Percentiles rank a stretch among this genome's conserved stretches.
Conservation (phyloP, 2,888 invertebrate species). For the Buathra laborator region DNA sequence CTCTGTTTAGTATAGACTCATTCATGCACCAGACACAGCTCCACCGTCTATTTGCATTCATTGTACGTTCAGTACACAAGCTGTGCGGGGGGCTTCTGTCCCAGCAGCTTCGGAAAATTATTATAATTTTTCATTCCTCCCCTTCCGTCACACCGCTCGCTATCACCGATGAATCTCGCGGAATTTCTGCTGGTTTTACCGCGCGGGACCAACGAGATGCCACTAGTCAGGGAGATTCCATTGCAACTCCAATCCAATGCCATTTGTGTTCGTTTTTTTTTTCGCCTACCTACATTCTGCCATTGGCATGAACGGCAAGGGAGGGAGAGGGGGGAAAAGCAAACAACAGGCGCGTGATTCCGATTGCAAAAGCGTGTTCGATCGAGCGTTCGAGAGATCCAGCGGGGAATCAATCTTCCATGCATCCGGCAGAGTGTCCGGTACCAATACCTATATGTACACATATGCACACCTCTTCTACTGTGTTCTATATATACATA, state of each 20-base stretch:
- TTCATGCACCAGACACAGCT: constrained; percentile 34
- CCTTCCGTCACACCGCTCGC: background rate
- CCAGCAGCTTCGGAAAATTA: constrained; percentile 9
- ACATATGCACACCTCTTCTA: constrained; percentile 29
- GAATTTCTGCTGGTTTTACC: background rate
- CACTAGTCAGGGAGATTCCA: background rate
- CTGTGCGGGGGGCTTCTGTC: background rate
- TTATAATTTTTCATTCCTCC: background rate
- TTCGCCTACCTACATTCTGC: constrained; percentile 2
- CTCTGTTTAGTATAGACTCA: constrained; percentile 52
- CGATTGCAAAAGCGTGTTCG: constrained; percentile 72
- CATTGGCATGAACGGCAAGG: background rate
- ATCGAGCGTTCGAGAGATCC: constrained; percentile 72
- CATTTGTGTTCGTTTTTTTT: constrained; percentile 24
- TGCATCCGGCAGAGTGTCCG: constrained; percentile 70
- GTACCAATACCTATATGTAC: constrained; percentile 42
- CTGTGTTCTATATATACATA: background rate
- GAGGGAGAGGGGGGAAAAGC: constrained; percentile 36
- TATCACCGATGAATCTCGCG: background rate
- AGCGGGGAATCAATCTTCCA: constrained; percentile 72
- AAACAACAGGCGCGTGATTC: constrained; percentile 68
- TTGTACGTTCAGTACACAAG: background rate
- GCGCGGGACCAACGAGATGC: background rate
- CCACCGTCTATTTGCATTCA: constrained; percentile 8
- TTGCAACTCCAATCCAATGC: constrained; percentile 25